Evolutionary conservation across 2,797 vertebrate species (phyloP), one percentile per base, ranked within the genome.

Genomic region (Cuniculus paca): DNA sequence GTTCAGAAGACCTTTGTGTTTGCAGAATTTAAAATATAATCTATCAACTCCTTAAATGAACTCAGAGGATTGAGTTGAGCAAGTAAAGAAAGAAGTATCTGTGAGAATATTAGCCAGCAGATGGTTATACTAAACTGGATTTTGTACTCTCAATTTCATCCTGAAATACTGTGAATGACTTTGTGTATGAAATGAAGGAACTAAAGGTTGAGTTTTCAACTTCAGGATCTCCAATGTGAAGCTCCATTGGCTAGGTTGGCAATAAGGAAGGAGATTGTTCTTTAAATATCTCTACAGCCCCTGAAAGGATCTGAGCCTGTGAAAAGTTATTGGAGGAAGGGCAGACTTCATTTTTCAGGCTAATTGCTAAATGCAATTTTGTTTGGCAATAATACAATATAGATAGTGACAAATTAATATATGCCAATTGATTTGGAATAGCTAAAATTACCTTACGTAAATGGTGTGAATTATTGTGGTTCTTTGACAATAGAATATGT

Each of bases 21-120:
- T 92, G 63, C 39, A 85, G 20, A 96, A 86, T 86, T 81, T 95
- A 56, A 70, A 42, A 91, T 1, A 48, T 11, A 90, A 86, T 42
- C 88, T 28, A 88, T 0, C 36, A 82, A 70, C 14, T 56, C 13
- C 2, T 93, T 83, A 2, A 7, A 50, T 75, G 58, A 94, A 89
- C 39, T 65, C 9, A 61, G 12, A 45, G 12, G 7, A 36, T 0
- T 39, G 5, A 72, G 19, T 92, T 31, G 3, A 58, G 11, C 48
- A 24, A 61, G 10, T 36, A 78, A 20, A 20, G 4, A 16, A 83
- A 16, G 45, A 58, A 83, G 77, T 50, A 7, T 72, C 54, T 97
- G 26, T 72, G 48, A 91, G 26, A 90, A 48, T 52, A 24, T 28
- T 45, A 79, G 6, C 31, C 10, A 42, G 2, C 22, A 72, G 10